Percentiles rank a stretch among this genome's conserved stretches.
Conservation (phyloP, 2,113 vertebrate genomes). For the Hoplias malabaricus region DNA sequence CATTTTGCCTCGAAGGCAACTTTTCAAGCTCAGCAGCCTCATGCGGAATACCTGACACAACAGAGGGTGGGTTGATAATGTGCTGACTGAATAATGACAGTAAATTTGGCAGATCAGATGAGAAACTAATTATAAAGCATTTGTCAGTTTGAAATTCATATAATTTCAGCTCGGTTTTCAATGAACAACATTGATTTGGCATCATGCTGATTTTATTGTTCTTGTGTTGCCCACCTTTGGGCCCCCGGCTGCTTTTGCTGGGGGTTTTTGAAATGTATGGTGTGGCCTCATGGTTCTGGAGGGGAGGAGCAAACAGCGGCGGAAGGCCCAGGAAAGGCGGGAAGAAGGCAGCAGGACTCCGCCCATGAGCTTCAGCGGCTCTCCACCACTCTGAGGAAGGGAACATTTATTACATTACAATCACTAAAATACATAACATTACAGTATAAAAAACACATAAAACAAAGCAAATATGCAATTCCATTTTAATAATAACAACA, state of each 20-base stretch:
- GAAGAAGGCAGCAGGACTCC: conserved; percentile 85
- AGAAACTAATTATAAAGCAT: conserved; percentile 5
- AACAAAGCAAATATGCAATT: too few relatives aligned
- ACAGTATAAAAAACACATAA: too few relatives aligned
- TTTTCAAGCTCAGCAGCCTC: neutral
- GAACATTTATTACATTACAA: neutral
- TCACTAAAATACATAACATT: neutral
- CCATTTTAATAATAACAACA: too few relatives aligned
- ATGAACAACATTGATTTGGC: conserved; percentile 4
- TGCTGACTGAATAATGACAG: neutral
- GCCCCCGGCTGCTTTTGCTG: conserved; percentile 81
- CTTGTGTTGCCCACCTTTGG: conserved; percentile 80
- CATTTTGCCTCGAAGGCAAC: conserved; percentile 8
- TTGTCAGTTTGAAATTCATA: neutral
- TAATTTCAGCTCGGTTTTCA: neutral
- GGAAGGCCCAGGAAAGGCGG: conserved; percentile 90
- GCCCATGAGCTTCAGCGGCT: conserved; percentile 82
- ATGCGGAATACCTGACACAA: neutral
- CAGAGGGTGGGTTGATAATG: neutral
- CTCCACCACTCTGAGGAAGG: conserved; percentile 91
- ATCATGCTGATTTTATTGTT: too few relatives aligned
- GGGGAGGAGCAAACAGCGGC: conserved; percentile 85
- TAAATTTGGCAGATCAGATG: neutral
- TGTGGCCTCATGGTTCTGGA: conserved; percentile 86
- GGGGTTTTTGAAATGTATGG: conserved; percentile 84